phyloP scores from a whole-genome alignment of 2,113 vertebrate species.

The Oncorhynchus kisutch region DNA sequence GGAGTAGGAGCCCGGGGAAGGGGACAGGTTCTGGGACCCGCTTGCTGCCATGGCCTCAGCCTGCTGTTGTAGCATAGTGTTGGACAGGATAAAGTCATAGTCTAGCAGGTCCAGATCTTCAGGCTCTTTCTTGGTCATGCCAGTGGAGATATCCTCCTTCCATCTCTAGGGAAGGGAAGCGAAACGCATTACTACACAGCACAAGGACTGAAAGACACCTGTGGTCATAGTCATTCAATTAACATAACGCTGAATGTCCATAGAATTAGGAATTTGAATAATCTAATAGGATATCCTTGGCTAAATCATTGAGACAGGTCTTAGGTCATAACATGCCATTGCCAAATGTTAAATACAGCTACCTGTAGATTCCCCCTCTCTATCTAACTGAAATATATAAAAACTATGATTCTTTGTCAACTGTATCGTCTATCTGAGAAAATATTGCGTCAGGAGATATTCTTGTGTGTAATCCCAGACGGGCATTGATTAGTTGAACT shows the following conservation, averaged over 20 bases:
- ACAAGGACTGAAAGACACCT: not conserved
- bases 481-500: not conserved
- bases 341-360: too few relatives aligned
- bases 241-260: too few relatives aligned
- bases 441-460: too few relatives aligned
- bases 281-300: too few relatives aligned
- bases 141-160: conserved; percentile 77
- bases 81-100: conserved; percentile 95
- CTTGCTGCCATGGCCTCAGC: conserved; percentile 64
- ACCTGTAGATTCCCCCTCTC: not conserved
- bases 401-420: not conserved
- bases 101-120: conserved; percentile 91
- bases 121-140: conserved; percentile 79
- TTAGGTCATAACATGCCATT: too few relatives aligned
- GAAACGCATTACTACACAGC: conserved; percentile 16
- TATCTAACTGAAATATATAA: not conserved
- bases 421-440: not conserved
- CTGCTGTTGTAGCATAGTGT: conserved; percentile 84
- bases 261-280: too few relatives aligned
- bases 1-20: conserved; percentile 75
- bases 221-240: too few relatives aligned
- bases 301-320: too few relatives aligned
- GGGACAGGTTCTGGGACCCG: conserved; percentile 63
- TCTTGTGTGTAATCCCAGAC: too few relatives aligned
- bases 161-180: conserved; percentile 79